Evolutionary conservation across 2,888 invertebrate species (phyloP), one percentile per base, ranked within the genome.

Genomic region (Antheraea yamamai): DNA sequence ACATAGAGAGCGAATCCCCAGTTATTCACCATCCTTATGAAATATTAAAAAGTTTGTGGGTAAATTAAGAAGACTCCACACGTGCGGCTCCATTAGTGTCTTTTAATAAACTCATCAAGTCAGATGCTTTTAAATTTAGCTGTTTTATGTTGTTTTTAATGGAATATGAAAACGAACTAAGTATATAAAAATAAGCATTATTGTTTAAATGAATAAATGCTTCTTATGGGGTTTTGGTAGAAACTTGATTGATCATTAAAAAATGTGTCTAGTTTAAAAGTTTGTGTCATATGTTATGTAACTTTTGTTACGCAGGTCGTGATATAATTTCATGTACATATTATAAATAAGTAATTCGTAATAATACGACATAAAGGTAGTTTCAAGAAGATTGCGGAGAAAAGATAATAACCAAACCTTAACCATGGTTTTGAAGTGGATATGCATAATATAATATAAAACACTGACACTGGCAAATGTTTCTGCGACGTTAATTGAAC

Each of bases 41-140:
- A 78, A 75, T 58, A 77, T 79, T 79, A 75, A 78, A 78, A 78
- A 80, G 79, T 78, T 77, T 74, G 30, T 73, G 75, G 74, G 74
- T 77, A 73, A 77, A 76, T 78, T 79, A 79, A 77, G 71, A 76
- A 76, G 72, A 47, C 64, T 30, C 47, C 35, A 74, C 70, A 74
- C 76, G 74, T 66, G 68, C 72, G 58, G 55, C 58, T 68, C 77
- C 79, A 79, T 79, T 78, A 78, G 70, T 74, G 77, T 72, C 76
- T 79, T 78, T 81, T 80, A 81, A 79, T 81, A 81, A 79, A 75
- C 75, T 73, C 75, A 47, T 73, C 55, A 66, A 70, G 73, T 75
- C 68, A 74, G 73, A 73, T 74, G 71, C 73, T 70, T 66, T 35
- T 35, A 61, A 18, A 73, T 61, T 61, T 16, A n/a, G 35, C 14